Conservation (phyloP, 2,113 vertebrate genomes). For the Brevimyrus niger region DNA sequence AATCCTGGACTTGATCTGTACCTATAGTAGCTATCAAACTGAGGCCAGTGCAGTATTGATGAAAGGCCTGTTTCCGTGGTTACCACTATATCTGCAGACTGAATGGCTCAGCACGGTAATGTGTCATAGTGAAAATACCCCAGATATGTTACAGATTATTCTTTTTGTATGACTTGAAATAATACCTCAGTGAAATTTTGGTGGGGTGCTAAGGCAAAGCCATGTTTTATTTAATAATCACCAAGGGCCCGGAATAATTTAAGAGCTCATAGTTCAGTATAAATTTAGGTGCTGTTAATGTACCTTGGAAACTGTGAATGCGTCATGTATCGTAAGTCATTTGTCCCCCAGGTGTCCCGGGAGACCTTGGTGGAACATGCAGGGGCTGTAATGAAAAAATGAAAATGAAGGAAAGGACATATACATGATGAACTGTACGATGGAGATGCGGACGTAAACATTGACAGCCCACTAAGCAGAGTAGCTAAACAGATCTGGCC, state of each 20-base stretch:
- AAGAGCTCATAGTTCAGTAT: constrained; percentile 9
- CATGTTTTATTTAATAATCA: constrained; percentile 15
- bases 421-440: constrained; percentile 2
- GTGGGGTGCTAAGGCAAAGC: not conserved
- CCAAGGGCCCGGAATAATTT: constrained; percentile 13
- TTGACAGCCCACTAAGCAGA: not conserved
- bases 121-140: not conserved
- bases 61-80: constrained; percentile 8
- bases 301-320: constrained; percentile 8
- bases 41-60: not conserved
- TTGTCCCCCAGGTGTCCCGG: not conserved
- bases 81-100: not conserved
- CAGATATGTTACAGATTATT: not conserved
- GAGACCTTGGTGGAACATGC: not conserved
- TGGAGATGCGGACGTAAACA: no score
- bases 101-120: not conserved
- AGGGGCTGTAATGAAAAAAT: constrained; percentile 4
- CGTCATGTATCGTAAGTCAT: constrained; percentile 5
- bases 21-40: not conserved
- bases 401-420: constrained; percentile 5
- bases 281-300: constrained; percentile 14
- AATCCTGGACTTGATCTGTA: not conserved
- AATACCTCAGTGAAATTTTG: constrained; percentile 5
- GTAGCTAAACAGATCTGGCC: not conserved
- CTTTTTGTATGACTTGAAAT: not conserved